These are phyloP conservation scores for Drosophila kikkawai DNA, from an alignment of 1,140 invertebrate genomes.

Conservation along the genomic window DNA sequence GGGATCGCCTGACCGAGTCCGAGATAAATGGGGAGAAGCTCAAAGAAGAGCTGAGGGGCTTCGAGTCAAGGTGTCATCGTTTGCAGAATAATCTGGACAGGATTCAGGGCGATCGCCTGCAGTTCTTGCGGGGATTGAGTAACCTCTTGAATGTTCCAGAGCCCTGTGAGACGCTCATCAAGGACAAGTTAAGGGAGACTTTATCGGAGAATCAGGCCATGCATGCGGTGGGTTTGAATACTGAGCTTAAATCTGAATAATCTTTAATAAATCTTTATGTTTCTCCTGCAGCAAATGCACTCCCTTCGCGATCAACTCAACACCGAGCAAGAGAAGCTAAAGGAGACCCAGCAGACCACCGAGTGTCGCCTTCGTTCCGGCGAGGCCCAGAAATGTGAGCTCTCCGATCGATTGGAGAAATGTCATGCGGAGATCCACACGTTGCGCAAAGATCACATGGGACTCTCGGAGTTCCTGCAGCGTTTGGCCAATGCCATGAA, in stretches of 20 bases:
- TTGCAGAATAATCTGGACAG: constrained; percentile 81
- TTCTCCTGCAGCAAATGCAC: constrained; percentile 88
- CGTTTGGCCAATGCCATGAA: constrained; percentile 87
- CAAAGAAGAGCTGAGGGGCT: constrained; percentile 82
- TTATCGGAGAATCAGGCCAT: constrained; percentile 91
- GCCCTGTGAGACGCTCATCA: constrained; percentile 90
- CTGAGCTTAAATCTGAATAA: too few relatives aligned
- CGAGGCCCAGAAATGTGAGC: constrained; percentile 89
- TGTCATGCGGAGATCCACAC: constrained; percentile 89
- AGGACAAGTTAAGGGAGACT: constrained; percentile 91
- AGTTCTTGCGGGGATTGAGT: constrained; percentile 73
- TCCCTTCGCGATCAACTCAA: constrained; percentile 89
- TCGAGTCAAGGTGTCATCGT: constrained; percentile 83
- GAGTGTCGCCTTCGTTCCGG: constrained; percentile 88
- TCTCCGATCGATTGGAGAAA: constrained; percentile 90
- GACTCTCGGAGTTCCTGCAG: constrained; percentile 85
- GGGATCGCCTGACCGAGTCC: constrained; percentile 79
- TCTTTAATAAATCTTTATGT: neutral
- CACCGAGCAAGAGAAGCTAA: constrained; percentile 87
- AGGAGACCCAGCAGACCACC: constrained; percentile 88
- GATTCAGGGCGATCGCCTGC: constrained; percentile 75
- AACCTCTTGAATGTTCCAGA: constrained; percentile 85
- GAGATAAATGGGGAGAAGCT: constrained; percentile 82
- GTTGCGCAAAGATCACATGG: constrained; percentile 79
- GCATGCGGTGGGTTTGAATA: constrained; percentile 87